Evolutionary conservation across 1,140 invertebrate genomes (phyloP).

Genomic region (Tachypleus tridentatus): DNA sequence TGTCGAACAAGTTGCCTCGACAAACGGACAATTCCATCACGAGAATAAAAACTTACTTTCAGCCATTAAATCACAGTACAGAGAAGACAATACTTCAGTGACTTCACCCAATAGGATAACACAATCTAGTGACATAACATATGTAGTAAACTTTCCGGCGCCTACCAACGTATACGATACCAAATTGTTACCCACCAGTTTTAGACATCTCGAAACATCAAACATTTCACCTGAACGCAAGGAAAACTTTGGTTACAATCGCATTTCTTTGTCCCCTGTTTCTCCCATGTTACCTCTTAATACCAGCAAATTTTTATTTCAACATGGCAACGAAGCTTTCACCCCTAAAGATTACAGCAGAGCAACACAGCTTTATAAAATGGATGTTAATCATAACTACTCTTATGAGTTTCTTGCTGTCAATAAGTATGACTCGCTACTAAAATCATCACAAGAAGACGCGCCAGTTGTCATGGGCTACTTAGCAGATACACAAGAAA

Average conservation of each 20-base stretch:
- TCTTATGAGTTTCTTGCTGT: conserved; percentile 6
- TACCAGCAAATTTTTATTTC: conserved; percentile 20
- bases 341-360: conserved; percentile 16
- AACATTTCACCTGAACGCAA: conserved; percentile 10
- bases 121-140: too few species aligned
- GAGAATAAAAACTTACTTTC: background rate
- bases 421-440: conserved; percentile 6
- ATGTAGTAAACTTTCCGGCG: too few species aligned
- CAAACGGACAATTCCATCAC: too few species aligned
- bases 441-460: conserved; percentile 3
- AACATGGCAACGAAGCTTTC: conserved; percentile 14
- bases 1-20: conserved; percentile 9
- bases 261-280: conserved; percentile 11
- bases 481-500: conserved; percentile 22
- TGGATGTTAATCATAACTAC: conserved; percentile 12
- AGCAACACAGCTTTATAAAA: conserved; percentile 13
- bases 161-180: too few species aligned
- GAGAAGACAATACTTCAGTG: too few species aligned
- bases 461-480: conserved; percentile 2
- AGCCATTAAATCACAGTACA: conserved; percentile 1
- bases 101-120: too few species aligned
- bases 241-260: conserved; percentile 17
- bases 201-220: too few species aligned
- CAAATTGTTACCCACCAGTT: too few species aligned
- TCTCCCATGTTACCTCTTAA: conserved; percentile 23